These are phyloP conservation scores for Lasioglossum malachurum DNA, from an alignment of 2,888 invertebrate species.

Conservation along the genomic window DNA sequence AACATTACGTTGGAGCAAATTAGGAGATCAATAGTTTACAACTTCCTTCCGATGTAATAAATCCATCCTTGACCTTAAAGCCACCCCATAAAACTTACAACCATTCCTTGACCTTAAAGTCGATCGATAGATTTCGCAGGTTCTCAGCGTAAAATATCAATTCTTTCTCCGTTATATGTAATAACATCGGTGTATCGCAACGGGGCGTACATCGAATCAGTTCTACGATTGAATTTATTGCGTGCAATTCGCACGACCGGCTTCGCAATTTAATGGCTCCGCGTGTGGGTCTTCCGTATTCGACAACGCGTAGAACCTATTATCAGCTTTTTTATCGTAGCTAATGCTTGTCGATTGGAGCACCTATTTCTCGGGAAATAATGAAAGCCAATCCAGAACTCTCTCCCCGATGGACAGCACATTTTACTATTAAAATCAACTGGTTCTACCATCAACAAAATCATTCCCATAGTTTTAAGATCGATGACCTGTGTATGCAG, in stretches of 20 bases:
- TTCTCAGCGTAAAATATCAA: slow-evolving; percentile 6
- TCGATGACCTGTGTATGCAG: too few species aligned
- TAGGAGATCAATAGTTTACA: background rate
- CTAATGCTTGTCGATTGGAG: background rate
- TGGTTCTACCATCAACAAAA: background rate
- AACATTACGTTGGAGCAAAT: background rate
- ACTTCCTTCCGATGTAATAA: slow-evolving; percentile 1
- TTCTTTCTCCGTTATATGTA: background rate
- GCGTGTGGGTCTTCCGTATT: background rate
- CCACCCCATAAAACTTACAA: slow-evolving; percentile 11
- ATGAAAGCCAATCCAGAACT: too few species aligned
- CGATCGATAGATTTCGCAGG: slow-evolving; percentile 31
- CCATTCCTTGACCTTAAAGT: slow-evolving; percentile 27
- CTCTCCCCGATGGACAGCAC: too few species aligned
- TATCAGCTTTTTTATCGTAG: background rate
- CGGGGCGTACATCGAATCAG: background rate
- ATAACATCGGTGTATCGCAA: background rate
- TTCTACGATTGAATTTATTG: slow-evolving; percentile 24
- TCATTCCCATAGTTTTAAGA: background rate
- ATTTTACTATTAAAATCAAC: too few species aligned
- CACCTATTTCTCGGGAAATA: too few species aligned
- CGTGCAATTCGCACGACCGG: slow-evolving; percentile 10
- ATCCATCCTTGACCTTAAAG: slow-evolving; percentile 6
- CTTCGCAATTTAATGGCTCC: slow-evolving; percentile 19
- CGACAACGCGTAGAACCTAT: background rate